Conservation (phyloP, 2,888 invertebrate genomes). For the Parthenolecanium corni region DNA sequence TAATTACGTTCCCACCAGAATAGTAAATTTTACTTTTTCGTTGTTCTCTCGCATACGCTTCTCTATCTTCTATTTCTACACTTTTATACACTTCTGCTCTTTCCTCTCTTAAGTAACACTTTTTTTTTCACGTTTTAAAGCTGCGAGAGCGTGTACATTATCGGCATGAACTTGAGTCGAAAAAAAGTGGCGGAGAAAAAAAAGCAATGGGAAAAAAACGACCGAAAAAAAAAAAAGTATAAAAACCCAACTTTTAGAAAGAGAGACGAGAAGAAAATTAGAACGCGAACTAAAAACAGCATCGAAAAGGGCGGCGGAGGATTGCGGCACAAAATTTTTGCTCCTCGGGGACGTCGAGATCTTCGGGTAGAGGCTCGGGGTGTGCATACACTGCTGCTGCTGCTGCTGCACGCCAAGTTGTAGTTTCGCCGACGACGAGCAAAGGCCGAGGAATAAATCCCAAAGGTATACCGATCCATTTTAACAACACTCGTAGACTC, state of each 20-base stretch:
- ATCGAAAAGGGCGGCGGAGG: constrained; percentile 6
- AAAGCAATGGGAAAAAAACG: no score
- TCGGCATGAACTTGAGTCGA: not conserved
- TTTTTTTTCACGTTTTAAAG: constrained; percentile 1
- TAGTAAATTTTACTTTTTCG: constrained; percentile 10
- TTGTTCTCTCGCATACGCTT: no score
- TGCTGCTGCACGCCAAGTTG: no score
- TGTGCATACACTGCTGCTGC: not conserved
- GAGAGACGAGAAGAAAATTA: not conserved
- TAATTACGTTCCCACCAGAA: constrained; percentile 10
- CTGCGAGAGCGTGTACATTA: not conserved
- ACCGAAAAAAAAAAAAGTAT: not conserved
- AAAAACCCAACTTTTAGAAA: no score
- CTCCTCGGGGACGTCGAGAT: constrained; percentile 17
- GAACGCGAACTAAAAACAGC: constrained; percentile 3
- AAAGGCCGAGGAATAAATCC: constrained; percentile 22
- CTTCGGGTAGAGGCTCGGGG: not conserved
- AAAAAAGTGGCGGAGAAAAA: not conserved
- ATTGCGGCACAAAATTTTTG: constrained; percentile 21
- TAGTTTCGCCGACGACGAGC: not conserved
- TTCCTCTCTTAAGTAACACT: not conserved
- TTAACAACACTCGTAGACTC: constrained; percentile 10
- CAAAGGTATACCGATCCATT: constrained; percentile 17
- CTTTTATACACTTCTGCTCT: no score
- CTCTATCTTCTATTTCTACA: no score